phyloP scores from a whole-genome alignment of 92 coral and sea anemone species.

The Siderastrea siderea region DNA sequence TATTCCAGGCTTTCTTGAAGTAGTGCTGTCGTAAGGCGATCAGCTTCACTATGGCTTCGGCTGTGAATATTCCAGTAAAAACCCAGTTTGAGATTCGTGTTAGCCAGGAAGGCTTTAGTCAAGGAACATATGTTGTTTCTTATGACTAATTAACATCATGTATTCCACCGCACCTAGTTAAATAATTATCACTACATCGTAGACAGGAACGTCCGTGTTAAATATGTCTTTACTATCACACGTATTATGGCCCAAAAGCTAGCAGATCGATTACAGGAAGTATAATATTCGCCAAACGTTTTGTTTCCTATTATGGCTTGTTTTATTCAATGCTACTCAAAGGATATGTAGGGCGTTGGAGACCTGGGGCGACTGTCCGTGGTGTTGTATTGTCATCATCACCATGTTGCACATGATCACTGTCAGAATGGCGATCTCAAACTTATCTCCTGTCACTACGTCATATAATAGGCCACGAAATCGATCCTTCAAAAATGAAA shows the following conservation, averaged over 20 bases:
- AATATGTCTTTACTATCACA: too few species aligned
- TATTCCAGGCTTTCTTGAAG: conserved; percentile 93
- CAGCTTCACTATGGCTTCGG: conserved; percentile 88
- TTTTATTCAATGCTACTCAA: neutral
- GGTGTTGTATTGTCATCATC: conserved; percentile 90
- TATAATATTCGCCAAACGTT: too few species aligned
- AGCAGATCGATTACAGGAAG: too few species aligned
- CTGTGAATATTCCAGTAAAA: conserved; percentile 86
- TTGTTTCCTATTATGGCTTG: too few species aligned
- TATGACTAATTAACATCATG: too few species aligned
- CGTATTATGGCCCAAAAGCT: too few species aligned
- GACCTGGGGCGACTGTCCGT: conserved; percentile 80
- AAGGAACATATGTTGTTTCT: conserved; percentile 42
- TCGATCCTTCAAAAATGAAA: conserved; percentile 66
- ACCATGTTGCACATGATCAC: conserved; percentile 91
- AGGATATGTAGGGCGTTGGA: conserved; percentile 90
- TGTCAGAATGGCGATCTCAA: conserved; percentile 82
- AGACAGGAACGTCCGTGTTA: too few species aligned
- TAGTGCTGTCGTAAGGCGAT: conserved; percentile 87
- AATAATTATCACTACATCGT: too few species aligned
- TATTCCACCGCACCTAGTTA: too few species aligned
- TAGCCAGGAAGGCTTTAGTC: conserved; percentile 72
- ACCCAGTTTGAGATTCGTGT: conserved; percentile 85
- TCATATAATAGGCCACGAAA: conserved; percentile 84
- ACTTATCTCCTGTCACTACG: conserved; percentile 81